These are phyloP conservation scores for Folsomia manolachei DNA, from an alignment of 2,888 invertebrate species.

Conservation along the genomic window DNA sequence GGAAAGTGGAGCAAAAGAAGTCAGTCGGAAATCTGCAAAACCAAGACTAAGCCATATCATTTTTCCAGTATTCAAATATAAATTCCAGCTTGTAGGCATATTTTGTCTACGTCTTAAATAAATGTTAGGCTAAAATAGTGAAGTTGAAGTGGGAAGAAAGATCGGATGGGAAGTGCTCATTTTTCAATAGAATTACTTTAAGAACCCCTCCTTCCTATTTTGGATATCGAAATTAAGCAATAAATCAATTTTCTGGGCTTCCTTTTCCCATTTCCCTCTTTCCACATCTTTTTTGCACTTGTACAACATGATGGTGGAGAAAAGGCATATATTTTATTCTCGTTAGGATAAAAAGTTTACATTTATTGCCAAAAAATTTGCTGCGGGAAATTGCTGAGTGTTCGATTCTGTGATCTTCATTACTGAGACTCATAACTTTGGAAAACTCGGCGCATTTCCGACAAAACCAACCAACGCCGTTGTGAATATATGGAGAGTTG, in stretches of 20 bases:
- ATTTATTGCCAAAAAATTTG: slow-evolving; percentile 24
- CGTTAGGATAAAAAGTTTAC: slow-evolving; percentile 23
- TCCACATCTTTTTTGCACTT: not conserved
- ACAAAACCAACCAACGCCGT: not conserved
- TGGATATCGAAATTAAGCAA: slow-evolving; percentile 23
- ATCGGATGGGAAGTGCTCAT: slow-evolving; percentile 3
- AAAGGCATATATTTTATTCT: slow-evolving; percentile 20
- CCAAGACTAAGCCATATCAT: too few species aligned
- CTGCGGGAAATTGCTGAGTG: slow-evolving; percentile 16
- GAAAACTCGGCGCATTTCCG: not conserved
- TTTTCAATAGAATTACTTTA: slow-evolving; percentile 20
- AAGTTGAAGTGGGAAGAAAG: not conserved
- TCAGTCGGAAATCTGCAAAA: too few species aligned
- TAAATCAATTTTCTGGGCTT: slow-evolving; percentile 16
- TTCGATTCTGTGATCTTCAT: slow-evolving; percentile 11
- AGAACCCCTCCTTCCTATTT: slow-evolving; percentile 20
- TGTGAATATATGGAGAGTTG: not conserved
- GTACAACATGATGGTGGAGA: slow-evolving; percentile 2
- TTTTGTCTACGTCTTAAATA: too few species aligned
- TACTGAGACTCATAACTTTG: not conserved
- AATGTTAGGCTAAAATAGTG: not conserved
- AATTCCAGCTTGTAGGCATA: too few species aligned
- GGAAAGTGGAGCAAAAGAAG: too few species aligned
- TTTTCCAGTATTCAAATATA: too few species aligned
- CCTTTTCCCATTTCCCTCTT: not conserved